Evolutionary conservation across 2,797 vertebrate genomes (phyloP).

Genomic region (Ptychobarbus kaznakovi): DNA sequence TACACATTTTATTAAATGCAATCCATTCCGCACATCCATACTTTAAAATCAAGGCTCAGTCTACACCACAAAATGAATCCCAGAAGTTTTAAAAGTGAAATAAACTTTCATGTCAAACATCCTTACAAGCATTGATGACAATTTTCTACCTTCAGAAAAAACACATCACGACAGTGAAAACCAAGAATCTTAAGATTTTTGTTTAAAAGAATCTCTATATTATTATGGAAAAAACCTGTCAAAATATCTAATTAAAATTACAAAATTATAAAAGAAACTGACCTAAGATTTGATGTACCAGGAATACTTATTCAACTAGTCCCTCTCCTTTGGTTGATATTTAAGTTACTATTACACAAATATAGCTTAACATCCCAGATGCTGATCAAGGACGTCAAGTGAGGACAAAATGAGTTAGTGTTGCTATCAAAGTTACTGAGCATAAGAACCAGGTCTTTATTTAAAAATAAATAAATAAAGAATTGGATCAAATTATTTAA

Average conservation of each 20-base stretch:
- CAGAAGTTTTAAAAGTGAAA: background rate
- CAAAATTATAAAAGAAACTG: slow-evolving; percentile 35
- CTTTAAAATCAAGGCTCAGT: background rate
- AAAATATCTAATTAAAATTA: slow-evolving; percentile 17
- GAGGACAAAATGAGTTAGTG: background rate
- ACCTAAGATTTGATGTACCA: background rate
- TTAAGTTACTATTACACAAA: slow-evolving; percentile 20
- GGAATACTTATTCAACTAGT: background rate
- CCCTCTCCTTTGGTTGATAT: background rate
- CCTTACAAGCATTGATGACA: background rate
- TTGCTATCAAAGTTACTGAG: background rate
- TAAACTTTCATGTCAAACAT: background rate
- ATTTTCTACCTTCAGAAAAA: slow-evolving; percentile 13
- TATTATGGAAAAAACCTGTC: slow-evolving; percentile 19
- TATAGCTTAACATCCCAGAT: slow-evolving; percentile 9
- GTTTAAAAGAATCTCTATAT: background rate
- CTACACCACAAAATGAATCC: slow-evolving; percentile 9
- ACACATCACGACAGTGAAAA: slow-evolving; percentile 17
- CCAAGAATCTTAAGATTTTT: background rate
- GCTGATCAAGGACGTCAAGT: background rate
- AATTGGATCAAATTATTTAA: background rate
- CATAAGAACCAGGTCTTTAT: background rate
- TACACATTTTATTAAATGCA: slow-evolving; percentile 43
- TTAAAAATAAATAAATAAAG: too few relatives aligned
- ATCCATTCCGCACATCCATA: slow-evolving; percentile 42